Conservation (phyloP, 2,888 invertebrate genomes). For the Podabrus alpinus region DNA sequence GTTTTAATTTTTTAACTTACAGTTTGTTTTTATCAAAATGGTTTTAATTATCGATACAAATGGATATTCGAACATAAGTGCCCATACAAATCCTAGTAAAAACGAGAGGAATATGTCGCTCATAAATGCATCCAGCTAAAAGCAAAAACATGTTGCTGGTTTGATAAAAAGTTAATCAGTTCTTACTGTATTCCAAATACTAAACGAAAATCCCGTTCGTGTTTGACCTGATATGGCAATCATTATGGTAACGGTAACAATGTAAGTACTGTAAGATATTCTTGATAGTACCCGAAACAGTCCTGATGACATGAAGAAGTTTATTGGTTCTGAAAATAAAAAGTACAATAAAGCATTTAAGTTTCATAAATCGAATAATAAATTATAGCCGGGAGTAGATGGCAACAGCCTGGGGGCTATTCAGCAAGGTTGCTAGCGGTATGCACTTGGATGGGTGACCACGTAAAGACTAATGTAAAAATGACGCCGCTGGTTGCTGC, state of each 20-base stretch:
- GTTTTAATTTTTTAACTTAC: neutral
- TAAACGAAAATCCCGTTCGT: neutral
- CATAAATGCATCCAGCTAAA: neutral
- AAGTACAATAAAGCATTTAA: too few species aligned
- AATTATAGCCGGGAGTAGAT: neutral
- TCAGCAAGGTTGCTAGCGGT: too few species aligned
- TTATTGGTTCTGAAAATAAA: conserved; percentile 1
- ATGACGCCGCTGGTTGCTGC: too few species aligned
- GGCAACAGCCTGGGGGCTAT: too few species aligned
- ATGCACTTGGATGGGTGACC: too few species aligned
- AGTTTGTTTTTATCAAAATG: neutral
- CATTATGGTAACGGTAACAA: conserved; percentile 1
- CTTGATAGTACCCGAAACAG: conserved; percentile 4
- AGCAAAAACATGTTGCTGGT: neutral
- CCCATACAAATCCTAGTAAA: conserved; percentile 7
- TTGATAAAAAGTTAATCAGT: neutral
- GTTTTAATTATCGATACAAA: neutral
- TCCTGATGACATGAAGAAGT: neutral
- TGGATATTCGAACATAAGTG: conserved; percentile 8
- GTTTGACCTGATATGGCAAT: conserved; percentile 9
- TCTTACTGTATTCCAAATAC: neutral
- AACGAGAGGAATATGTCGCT: neutral
- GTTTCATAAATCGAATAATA: neutral
- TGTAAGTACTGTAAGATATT: conserved; percentile 8
- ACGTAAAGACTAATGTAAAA: too few species aligned